These are phyloP conservation scores for Adineta ricciae DNA, from an alignment of 2,888 invertebrate genomes.

Conservation along the genomic window DNA sequence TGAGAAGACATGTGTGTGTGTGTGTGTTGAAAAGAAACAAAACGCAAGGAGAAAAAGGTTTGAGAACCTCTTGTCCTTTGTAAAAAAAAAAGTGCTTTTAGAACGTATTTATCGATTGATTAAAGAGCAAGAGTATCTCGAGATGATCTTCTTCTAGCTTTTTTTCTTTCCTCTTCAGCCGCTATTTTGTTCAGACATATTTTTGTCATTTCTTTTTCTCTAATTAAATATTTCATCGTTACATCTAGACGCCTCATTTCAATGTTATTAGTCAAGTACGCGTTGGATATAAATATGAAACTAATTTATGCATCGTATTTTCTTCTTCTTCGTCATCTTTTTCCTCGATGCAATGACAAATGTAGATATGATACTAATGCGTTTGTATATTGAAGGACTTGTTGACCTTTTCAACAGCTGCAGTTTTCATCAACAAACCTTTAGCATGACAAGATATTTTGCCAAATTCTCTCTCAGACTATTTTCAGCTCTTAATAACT, in stretches of 20 bases:
- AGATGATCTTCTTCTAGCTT: neutral
- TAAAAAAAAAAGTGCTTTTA: neutral
- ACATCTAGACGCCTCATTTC: neutral
- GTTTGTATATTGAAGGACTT: neutral
- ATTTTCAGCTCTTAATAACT: neutral
- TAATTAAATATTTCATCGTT: neutral
- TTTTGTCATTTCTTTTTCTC: too few relatives aligned
- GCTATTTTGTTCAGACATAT: neutral
- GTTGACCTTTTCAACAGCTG: neutral
- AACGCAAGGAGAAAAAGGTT: neutral
- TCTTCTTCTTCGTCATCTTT: neutral
- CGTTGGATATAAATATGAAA: neutral
- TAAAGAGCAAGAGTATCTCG: neutral
- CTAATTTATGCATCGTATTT: neutral
- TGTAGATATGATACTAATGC: neutral
- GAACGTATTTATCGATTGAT: neutral
- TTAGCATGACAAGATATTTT: neutral
- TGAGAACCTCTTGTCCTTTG: neutral
- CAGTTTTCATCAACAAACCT: neutral
- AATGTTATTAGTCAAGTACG: neutral
- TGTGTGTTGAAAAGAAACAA: neutral
- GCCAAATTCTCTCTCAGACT: neutral
- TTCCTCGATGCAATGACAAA: neutral
- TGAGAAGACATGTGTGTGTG: neutral
- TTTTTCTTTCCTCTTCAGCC: neutral